Evolutionary conservation across 2,888 invertebrate genomes (phyloP), one percentile per base, ranked within the genome.

Genomic region (Linnaemya tessellans): DNA sequence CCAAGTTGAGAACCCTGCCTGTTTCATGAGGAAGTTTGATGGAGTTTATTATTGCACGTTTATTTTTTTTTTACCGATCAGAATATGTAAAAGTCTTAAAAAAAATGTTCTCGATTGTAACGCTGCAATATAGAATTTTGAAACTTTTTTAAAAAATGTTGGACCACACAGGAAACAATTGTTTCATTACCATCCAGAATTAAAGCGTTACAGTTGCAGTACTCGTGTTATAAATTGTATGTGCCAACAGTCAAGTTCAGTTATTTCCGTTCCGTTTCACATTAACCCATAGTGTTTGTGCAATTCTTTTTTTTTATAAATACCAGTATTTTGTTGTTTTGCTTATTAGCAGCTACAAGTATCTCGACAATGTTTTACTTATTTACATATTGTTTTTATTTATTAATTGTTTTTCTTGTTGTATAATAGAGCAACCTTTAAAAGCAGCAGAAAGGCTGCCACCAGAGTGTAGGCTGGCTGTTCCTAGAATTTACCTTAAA

Each of bases 401-500:
- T 54, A 65, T 58, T 49, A 46, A 65, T 68, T 41, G 35, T n/a
- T 78, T 68, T 43, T 49, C n/a, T 67, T 60, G 64, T 41, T 43
- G n/a, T 25, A 38, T 71, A 46, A 46, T 60, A 30, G 65, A 20
- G n/a, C 43, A 75, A 30, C 51, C 25, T 68, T 60, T 68, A 35
- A 46, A 46, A 67, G 38, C 58, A 11, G 54, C 11, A 62, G n/a
- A 5, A n/a, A 15, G 46, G n/a, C 20, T 9, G 62, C 15, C 38
- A 22, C 41, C n/a, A 67, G 43, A 46, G 73, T 62, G 84, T 81
- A 78, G 84, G 84, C 68, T 68, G 84, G 64, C 30, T 43, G 73
- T 84, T 84, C 75, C 54, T 78, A 56, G 77, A 80, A 84, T 68
- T 62, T 41, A 73, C 67, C 62, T 73, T 43, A 71, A 22, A 46